These are phyloP conservation scores for Petaurus breviceps DNA, from an alignment of 2,113 vertebrate genomes.

Conservation along the genomic window DNA sequence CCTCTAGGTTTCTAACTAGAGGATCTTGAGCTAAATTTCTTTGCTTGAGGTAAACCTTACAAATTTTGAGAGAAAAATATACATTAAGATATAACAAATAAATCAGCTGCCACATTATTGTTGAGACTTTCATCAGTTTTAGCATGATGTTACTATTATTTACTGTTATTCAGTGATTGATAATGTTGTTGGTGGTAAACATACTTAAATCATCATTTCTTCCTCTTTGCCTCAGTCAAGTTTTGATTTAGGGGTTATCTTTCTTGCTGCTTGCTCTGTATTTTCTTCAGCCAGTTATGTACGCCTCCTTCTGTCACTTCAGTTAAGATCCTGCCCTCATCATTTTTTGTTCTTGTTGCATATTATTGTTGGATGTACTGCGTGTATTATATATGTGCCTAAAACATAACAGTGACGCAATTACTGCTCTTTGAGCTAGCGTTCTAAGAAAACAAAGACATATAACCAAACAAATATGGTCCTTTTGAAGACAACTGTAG, in stretches of 20 bases:
- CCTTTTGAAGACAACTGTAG: background rate
- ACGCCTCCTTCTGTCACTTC: background rate
- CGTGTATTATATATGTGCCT: background rate
- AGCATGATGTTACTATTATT: background rate
- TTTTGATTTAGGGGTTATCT: background rate
- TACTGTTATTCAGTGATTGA: background rate
- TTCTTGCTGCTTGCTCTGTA: background rate
- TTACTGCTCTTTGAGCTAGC: background rate
- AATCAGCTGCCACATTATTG: background rate
- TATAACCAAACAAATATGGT: background rate
- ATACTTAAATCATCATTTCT: background rate
- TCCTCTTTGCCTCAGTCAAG: background rate
- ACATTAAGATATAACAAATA: background rate
- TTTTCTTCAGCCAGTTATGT: background rate
- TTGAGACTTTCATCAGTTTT: background rate
- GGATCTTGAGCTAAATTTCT: background rate
- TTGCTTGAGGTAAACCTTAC: background rate
- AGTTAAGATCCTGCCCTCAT: background rate
- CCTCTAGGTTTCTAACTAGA: background rate
- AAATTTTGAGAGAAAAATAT: background rate
- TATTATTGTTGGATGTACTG: background rate
- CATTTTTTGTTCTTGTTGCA: background rate
- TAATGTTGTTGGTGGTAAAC: background rate
- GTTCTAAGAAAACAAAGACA: background rate
- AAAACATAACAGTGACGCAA: background rate